Evolutionary conservation across 2,888 invertebrate genomes (phyloP).

Genomic region (Xestoiulus laeticollis): DNA sequence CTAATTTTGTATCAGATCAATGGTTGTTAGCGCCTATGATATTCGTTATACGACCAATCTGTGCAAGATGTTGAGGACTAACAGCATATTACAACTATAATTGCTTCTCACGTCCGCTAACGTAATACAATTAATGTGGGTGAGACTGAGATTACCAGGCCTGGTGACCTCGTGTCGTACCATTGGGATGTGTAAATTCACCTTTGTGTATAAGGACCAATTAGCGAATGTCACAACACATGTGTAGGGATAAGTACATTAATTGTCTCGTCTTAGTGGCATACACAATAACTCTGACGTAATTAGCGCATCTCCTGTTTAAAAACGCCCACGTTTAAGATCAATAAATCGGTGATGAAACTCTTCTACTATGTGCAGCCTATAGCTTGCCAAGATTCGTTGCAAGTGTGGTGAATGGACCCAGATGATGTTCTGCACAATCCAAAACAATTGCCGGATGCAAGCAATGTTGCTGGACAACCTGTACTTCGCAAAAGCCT

Average conservation of each 20-base stretch:
- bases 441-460: too few species aligned
- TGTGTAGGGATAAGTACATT: background rate
- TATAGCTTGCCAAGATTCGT: background rate
- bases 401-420: too few species aligned
- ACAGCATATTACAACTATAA: background rate
- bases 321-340: background rate
- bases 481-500: too few species aligned
- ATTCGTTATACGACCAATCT: background rate
- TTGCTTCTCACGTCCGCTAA: background rate
- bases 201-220: background rate
- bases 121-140: background rate
- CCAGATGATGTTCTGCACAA: too few species aligned
- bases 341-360: conserved; percentile 12
- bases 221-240: background rate
- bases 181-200: background rate
- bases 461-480: too few species aligned
- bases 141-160: too few species aligned
- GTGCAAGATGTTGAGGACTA: background rate
- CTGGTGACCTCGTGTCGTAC: too few species aligned
- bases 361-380: background rate
- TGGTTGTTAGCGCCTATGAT: too few species aligned
- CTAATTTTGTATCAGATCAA: too few species aligned
- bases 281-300: background rate
- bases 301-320: background rate
- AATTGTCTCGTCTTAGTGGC: background rate